A percentile compares a stretch with the other conserved stretches of the same genome.
Evolutionary conservation across 2,888 invertebrate species (phyloP).

Genomic region (Drosophila sordidula): DNA sequence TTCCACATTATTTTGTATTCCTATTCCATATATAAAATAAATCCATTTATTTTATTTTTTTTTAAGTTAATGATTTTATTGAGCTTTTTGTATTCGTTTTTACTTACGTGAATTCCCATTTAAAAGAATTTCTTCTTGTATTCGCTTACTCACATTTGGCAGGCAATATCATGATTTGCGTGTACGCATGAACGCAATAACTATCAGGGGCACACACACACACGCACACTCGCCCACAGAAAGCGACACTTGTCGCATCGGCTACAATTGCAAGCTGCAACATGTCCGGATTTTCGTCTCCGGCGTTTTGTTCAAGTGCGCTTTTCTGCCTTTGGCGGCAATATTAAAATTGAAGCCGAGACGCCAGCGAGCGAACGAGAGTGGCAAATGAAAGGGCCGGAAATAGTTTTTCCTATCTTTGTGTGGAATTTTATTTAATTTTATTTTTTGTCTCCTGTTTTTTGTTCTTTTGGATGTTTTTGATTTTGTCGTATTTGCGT

Average conservation of each 20-base stretch:
- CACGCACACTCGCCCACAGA: background rate
- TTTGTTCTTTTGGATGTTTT: slow-evolving; percentile 64
- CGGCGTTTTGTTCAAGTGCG: slow-evolving; percentile 48
- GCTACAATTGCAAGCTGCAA: slow-evolving; percentile 62
- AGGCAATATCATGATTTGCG: background rate
- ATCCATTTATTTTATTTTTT: too few relatives aligned
- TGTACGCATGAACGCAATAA: slow-evolving; percentile 1
- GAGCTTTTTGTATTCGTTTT: too few relatives aligned
- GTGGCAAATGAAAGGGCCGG: slow-evolving; percentile 55
- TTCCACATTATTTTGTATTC: too few relatives aligned
- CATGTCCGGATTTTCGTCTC: slow-evolving; percentile 34
- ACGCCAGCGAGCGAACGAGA: slow-evolving; percentile 46
- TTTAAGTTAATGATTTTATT: too few relatives aligned
- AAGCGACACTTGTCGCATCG: slow-evolving; percentile 59
- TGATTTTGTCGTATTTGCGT: slow-evolving; percentile 80
- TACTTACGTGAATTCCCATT: too few relatives aligned
- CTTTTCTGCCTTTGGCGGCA: slow-evolving; percentile 62
- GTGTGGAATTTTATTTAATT: slow-evolving; percentile 41
- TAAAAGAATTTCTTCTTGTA: too few relatives aligned
- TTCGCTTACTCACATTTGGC: too few relatives aligned
- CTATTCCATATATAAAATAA: too few relatives aligned
- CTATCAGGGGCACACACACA: background rate
- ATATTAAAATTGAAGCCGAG: slow-evolving; percentile 76
- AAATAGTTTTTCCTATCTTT: slow-evolving; percentile 66
- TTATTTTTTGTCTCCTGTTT: slow-evolving; percentile 5